Conservation (phyloP, 2,113 vertebrate genomes). For the Cheilinus undulatus region DNA sequence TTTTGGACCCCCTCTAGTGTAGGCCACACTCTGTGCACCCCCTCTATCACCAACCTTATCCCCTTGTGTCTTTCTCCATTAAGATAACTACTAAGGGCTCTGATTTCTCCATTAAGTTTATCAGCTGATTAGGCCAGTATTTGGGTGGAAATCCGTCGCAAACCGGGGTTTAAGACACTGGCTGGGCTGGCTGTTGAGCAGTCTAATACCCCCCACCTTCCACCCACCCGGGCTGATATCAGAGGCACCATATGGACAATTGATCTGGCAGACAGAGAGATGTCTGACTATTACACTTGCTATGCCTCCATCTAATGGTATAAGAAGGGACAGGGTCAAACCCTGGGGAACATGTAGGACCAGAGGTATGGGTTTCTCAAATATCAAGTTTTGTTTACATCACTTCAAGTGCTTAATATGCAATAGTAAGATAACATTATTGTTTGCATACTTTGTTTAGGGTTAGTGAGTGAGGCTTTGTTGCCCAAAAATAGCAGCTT, state of each 20-base stretch:
- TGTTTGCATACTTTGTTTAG: too few relatives aligned
- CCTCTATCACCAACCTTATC: constrained; percentile 63
- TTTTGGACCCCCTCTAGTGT: constrained; percentile 69
- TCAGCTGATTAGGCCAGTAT: constrained; percentile 65
- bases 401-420: too few relatives aligned
- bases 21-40: constrained; percentile 36
- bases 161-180: constrained; percentile 68
- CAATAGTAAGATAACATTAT: too few relatives aligned
- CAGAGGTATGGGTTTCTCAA: constrained; percentile 35
- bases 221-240: constrained; percentile 58
- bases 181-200: constrained; percentile 45
- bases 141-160: constrained; percentile 66
- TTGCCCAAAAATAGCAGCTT: too few relatives aligned
- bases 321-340: constrained; percentile 59
- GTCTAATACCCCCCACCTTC: constrained; percentile 49
- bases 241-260: constrained; percentile 70
- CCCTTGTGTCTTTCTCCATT: constrained; percentile 77
- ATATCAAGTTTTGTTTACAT: too few relatives aligned
- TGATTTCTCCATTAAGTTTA: constrained; percentile 75
- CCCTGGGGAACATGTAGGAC: constrained; percentile 13
- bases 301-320: constrained; percentile 64
- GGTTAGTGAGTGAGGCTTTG: too few relatives aligned
- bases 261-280: constrained; percentile 70
- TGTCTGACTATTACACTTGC: constrained; percentile 69
- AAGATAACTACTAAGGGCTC: constrained; percentile 76